Evolutionary conservation across 2,113 vertebrate genomes (phyloP), one percentile per base, ranked within the genome.

Genomic region (Campylomormyrus numenius): DNA sequence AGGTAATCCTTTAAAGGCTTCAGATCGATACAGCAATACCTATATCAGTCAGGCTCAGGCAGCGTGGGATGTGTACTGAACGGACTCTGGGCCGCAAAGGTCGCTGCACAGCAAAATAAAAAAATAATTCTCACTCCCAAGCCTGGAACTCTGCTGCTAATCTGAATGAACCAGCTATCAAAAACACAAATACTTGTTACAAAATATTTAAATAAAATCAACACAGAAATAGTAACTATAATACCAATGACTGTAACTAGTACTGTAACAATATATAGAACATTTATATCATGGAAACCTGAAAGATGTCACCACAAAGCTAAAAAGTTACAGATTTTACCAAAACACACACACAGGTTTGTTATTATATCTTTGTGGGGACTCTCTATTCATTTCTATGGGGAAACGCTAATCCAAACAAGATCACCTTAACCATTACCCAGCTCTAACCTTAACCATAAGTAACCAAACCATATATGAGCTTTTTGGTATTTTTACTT

Each of bases 21-120:
- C 62, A 90, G 90, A 91, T 93, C 91, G 92, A 93, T 93, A 93
- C 92, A 89, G 88, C 90, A 92, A 92, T 91, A 92, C 90, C 84
- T 88, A 42, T 56, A 74, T 85, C 52, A 62, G 91, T 56, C 58
- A 17, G 83, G 90, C 91, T 90, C 74, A 85, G 88, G 48, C 58
- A 90, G 88, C 83, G 77, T 52, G 46, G 84, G 85, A 87, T 89
- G 89, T 66, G 56, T 74, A 89, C 24, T 80, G 66, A 27, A 50
- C 35, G 89, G 2, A 49, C 89, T 48, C 85, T 77, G 46, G 24
- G 46, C 46, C 27, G 8, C 56, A 48, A 50, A 90, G 84, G 89
- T 90, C 89, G 50, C 7, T 49, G 83, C 56, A 39, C 89, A 87
- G 42, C 31, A 87, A 62, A 87, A 45, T 24, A 11, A 91, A 89